Percentiles rank a stretch among this genome's conserved stretches.
These are phyloP conservation scores for Embiotoca jacksoni DNA, from an alignment of 2,113 vertebrate species.

Conservation along the genomic window DNA sequence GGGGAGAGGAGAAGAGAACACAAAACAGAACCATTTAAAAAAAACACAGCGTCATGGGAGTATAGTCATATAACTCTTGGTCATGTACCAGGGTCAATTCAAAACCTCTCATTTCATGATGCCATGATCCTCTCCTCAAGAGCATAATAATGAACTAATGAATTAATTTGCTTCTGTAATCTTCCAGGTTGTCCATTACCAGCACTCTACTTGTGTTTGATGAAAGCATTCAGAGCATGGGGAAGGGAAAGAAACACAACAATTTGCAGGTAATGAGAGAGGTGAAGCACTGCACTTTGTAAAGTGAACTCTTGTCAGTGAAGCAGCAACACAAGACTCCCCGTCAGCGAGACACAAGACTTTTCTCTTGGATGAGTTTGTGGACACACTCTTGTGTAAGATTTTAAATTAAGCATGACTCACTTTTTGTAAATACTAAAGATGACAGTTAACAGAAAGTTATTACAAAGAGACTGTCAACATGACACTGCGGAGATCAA, in stretches of 20 bases:
- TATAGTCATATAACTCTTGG: conserved; percentile 14
- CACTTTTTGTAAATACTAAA: not conserved
- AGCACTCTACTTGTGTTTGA: conserved; percentile 26
- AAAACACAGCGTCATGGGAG: not conserved
- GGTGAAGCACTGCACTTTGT: conserved; percentile 14
- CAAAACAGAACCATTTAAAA: conserved; percentile 16
- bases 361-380: not conserved
- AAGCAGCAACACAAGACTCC: not conserved
- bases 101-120: conserved; percentile 31
- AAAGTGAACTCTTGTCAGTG: not conserved
- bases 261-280: conserved; percentile 15
- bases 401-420: not conserved
- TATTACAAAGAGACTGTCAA: not conserved
- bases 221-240: not conserved
- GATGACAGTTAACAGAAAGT: not conserved
- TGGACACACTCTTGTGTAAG: too few relatives aligned
- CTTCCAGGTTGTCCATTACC: conserved; percentile 23
- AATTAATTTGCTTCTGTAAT: conserved; percentile 37
- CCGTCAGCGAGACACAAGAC: not conserved
- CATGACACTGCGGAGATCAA: not conserved
- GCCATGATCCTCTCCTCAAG: not conserved
- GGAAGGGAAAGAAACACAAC: conserved; percentile 10
- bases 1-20: conserved; percentile 15
- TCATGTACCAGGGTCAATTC: conserved; percentile 15
- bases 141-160: not conserved